These are phyloP conservation scores for Lithobates sylvaticus DNA, from an alignment of 2,797 vertebrate genomes.

Conservation along the genomic window DNA sequence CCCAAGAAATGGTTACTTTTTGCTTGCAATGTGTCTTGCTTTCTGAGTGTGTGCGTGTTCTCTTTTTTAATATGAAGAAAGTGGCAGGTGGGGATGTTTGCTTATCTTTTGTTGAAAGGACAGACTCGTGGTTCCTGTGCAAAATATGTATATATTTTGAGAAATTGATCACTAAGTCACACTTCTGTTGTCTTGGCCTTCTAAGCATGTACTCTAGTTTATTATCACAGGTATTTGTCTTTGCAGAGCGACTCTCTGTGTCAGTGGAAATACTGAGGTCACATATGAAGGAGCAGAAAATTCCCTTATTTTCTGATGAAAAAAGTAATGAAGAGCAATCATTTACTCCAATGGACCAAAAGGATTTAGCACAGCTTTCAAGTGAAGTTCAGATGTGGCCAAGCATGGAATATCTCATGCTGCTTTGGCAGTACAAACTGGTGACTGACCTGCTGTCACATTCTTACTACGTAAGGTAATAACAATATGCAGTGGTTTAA, in stretches of 20 bases:
- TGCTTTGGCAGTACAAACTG: constrained; percentile 90
- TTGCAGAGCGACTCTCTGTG: constrained; percentile 77
- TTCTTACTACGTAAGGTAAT: constrained; percentile 52
- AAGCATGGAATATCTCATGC: constrained; percentile 85
- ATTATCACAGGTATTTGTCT: neutral
- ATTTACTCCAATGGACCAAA: constrained; percentile 64
- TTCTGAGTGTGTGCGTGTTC: no score
- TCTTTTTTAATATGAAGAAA: no score
- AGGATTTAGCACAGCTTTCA: constrained; percentile 80
- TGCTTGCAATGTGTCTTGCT: no score
- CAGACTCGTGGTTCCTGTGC: no score
- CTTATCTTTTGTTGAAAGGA: no score
- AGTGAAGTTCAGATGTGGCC: constrained; percentile 90
- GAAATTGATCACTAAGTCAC: no score
- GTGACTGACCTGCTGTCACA: constrained; percentile 74
- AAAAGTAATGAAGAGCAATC: constrained; percentile 64
- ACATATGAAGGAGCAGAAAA: constrained; percentile 80
- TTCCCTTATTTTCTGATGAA: constrained; percentile 67
- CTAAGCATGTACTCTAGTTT: no score
- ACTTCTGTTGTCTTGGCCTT: no score
- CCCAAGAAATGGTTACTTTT: no score
- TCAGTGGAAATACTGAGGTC: constrained; percentile 81
- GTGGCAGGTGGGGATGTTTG: no score
- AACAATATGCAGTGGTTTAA: no score
- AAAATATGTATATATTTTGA: no score